Conservation (phyloP, 1,140 invertebrate genomes). For the Drosophila insularis region DNA sequence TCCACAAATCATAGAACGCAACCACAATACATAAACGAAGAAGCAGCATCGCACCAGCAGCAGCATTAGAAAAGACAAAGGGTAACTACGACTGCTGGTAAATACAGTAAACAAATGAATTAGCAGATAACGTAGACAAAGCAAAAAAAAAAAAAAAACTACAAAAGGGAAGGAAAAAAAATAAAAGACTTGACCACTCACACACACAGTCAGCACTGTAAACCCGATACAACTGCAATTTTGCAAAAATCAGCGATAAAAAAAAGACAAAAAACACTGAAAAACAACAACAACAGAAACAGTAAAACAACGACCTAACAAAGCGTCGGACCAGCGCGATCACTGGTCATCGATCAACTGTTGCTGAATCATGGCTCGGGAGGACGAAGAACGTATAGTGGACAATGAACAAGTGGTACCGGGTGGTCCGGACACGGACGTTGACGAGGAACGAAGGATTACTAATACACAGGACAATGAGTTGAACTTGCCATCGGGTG, state of each 20-base stretch:
- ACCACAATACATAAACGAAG: constrained; percentile 27
- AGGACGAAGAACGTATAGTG: constrained; percentile 66
- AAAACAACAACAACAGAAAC: constrained; percentile 33
- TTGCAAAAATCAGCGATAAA: constrained; percentile 52
- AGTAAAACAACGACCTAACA: constrained; percentile 50
- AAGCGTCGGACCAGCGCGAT: constrained; percentile 18
- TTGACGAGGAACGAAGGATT: constrained; percentile 11
- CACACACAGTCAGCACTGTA: constrained; percentile 3
- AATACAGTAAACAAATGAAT: constrained; percentile 66
- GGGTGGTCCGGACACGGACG: constrained; percentile 5
- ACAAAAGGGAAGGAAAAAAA: neutral
- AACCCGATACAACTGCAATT: constrained; percentile 52
- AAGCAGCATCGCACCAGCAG: neutral
- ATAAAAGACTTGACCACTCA: constrained; percentile 38
- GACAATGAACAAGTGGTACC: constrained; percentile 51
- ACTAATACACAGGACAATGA: constrained; percentile 69
- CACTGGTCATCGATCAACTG: constrained; percentile 35
- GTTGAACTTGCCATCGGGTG: constrained; percentile 56
- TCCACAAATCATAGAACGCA: constrained; percentile 25
- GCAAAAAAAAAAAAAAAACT: constrained; percentile 36
- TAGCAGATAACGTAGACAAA: constrained; percentile 69
- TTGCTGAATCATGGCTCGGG: constrained; percentile 56
- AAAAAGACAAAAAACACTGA: constrained; percentile 23
- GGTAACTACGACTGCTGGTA: constrained; percentile 25
- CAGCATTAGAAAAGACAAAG: constrained; percentile 58